Percentiles rank a stretch among this genome's conserved stretches.
Conservation (phyloP, 2,113 vertebrate species). For the Peromyscus leucopus region DNA sequence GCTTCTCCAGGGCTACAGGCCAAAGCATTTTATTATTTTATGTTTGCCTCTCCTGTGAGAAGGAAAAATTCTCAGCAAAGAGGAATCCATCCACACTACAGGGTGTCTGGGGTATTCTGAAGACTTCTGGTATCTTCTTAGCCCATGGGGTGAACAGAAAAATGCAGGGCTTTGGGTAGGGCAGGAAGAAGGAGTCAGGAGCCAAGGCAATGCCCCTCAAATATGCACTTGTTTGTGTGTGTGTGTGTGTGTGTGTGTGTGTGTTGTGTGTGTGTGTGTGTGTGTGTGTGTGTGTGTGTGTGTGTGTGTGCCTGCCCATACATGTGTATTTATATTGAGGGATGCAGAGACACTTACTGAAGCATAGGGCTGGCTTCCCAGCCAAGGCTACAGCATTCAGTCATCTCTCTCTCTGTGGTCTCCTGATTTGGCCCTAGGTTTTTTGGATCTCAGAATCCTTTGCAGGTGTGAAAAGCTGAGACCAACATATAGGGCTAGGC, state of each 20-base stretch:
- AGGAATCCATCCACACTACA: fast-evolving
- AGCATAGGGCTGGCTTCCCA: neutral
- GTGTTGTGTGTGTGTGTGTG: neutral
- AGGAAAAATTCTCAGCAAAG: neutral
- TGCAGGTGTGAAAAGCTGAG: neutral
- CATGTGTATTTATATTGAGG: neutral
- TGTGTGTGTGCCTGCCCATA: too few species aligned
- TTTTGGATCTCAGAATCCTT: neutral
- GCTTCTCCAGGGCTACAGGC: neutral
- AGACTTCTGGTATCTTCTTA: fast-evolving
- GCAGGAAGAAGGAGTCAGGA: neutral
- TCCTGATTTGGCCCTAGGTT: neutral
- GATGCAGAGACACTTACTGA: neutral
- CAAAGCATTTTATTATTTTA: neutral
- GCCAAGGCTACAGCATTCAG: neutral
- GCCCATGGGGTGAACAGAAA: neutral
- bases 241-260: neutral
- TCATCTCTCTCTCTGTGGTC: too few species aligned
- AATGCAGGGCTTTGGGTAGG: too few species aligned
- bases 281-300: neutral
- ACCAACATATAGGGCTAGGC: too few species aligned
- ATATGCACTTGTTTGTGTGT: neutral
- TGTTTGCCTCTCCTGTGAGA: too few species aligned
- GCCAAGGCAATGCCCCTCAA: neutral
- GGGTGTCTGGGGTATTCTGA: neutral